Base-by-base conservation (phyloP, 2,888 invertebrate species). In the Macaria liturata region DNA sequence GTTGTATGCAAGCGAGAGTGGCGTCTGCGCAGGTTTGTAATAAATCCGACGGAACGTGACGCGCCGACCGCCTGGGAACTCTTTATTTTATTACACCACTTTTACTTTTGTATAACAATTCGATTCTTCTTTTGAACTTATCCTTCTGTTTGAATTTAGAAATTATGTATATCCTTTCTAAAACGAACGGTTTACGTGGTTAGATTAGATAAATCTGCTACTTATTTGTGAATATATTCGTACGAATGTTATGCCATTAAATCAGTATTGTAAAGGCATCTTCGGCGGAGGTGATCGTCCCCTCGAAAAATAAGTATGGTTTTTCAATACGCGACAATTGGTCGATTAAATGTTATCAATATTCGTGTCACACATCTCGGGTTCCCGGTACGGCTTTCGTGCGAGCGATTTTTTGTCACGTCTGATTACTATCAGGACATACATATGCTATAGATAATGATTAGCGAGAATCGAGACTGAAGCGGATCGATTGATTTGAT, bases 41-140 rank as follows among this genome's bases (percentile, higher is more conserved):
- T 85, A 83, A 85, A 85, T 84, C 79, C 76, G 62, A 62, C 61
- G 74, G 76, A 82, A 80, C 84, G 74, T 73, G 80, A 79, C 72
- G 71, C 69, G 59, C 66, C 60, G 45, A 49, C 64, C 64, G 75
- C 72, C 72, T 73, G 76, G 69, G 80, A 77, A 80, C 75, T 50
- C 34, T 82, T 80, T 70, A 78, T 86, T 86, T 86, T 84, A 86
- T 86, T 78, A 80, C 75, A 71, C 76, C 78, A 86, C 88, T 88
- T 79, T 88, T 83, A 85, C 86, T 86, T 87, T 86, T 83, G 34
- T 37, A 42, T 42, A 42, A 4, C 8, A n/a, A 42, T 8, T 9
- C n/a, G 4, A 42, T 9, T 37, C 7, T 37, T 37, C 34, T 37
- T 37, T 37, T 52, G 50, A 62, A 56, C 44, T 52, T 54, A 48